phyloP scores from a whole-genome alignment of 2,113 vertebrate species.

The Amia ocellicauda region DNA sequence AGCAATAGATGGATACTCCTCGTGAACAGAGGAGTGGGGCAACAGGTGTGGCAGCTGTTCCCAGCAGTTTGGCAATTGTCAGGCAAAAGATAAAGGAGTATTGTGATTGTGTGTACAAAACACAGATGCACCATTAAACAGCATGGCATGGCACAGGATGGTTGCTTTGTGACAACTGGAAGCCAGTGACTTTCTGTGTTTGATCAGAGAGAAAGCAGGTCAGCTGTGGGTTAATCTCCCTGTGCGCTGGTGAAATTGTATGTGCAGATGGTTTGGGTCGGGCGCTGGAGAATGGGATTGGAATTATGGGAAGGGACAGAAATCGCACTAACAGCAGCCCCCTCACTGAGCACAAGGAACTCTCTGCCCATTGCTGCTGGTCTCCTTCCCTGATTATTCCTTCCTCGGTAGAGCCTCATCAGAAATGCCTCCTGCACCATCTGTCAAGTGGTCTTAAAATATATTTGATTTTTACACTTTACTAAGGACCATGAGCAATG shows the following conservation, averaged over 20 bases:
- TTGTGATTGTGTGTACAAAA: not conserved
- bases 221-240: slow-evolving; percentile 48
- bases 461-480: too few relatives aligned
- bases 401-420: too few relatives aligned
- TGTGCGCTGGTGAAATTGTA: not conserved
- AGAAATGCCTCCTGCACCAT: too few relatives aligned
- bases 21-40: not conserved
- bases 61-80: slow-evolving; percentile 7
- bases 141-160: slow-evolving; percentile 24
- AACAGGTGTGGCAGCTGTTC: slow-evolving; percentile 18
- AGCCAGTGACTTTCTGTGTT: slow-evolving; percentile 21
- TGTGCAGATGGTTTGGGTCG: not conserved
- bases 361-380: not conserved
- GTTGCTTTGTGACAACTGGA: slow-evolving; percentile 29
- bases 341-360: not conserved
- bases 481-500: too few relatives aligned
- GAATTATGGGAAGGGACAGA: not conserved
- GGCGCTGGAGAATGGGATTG: not conserved
- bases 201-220: slow-evolving; percentile 41
- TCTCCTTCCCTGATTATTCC: slow-evolving; percentile 4
- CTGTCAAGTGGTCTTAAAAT: too few relatives aligned
- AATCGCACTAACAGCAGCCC: too few relatives aligned
- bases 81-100: not conserved
- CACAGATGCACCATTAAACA: not conserved
- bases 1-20: not conserved